phyloP scores from a whole-genome alignment of 2,888 invertebrate genomes.

The Stenolophus ochropezus region DNA sequence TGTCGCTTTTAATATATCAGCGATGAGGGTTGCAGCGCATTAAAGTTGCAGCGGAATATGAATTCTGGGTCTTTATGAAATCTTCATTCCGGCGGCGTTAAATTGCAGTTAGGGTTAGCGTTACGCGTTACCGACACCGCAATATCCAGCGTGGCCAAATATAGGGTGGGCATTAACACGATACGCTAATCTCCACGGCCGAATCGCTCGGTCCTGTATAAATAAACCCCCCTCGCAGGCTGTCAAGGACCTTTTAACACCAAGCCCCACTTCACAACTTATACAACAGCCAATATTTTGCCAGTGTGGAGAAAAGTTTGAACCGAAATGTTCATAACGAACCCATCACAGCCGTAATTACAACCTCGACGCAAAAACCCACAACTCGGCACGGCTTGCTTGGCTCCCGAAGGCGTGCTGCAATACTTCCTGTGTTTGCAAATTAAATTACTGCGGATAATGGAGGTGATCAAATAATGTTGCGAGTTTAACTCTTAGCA shows the following conservation, averaged over 20 bases:
- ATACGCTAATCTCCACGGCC: constrained; percentile 36
- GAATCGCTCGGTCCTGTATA: constrained; percentile 39
- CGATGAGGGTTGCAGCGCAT: background rate
- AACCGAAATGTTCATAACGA: constrained; percentile 44
- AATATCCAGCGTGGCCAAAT: constrained; percentile 30
- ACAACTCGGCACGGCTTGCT: background rate
- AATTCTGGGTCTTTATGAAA: constrained; percentile 12
- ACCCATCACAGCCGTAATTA: constrained; percentile 48
- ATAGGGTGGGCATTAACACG: constrained; percentile 47
- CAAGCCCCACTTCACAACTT: constrained; percentile 47
- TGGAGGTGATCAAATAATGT: constrained; percentile 1
- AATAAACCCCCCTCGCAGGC: constrained; percentile 30
- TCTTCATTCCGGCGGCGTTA: background rate
- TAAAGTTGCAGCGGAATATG: background rate
- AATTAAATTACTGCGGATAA: constrained; percentile 6
- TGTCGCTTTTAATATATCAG: background rate
- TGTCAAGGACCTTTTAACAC: constrained; percentile 52
- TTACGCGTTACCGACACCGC: no score
- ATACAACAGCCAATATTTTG: constrained; percentile 55
- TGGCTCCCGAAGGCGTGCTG: constrained; percentile 14
- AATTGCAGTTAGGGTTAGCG: constrained; percentile 21
- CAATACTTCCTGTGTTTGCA: constrained; percentile 19
- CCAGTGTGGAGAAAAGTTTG: constrained; percentile 41
- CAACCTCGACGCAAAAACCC: constrained; percentile 44
- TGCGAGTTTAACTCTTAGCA: background rate